Conservation (phyloP, 64 coral and sea anemone genomes). For the Trachythela sp. region DNA sequence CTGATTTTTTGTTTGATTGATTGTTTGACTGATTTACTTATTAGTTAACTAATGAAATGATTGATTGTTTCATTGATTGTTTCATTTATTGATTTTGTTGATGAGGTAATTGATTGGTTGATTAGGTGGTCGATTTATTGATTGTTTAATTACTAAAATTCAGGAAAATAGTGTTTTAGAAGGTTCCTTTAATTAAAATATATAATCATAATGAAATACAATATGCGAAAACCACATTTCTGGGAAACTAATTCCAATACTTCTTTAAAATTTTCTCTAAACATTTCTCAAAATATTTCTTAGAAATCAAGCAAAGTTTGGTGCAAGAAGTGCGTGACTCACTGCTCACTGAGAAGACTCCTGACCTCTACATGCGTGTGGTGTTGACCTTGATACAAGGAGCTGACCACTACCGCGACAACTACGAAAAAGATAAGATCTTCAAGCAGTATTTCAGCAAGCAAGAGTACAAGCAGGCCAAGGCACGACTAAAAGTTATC, state of each 20-base stretch:
- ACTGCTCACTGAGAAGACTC: background rate
- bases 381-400: background rate
- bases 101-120: too few relatives aligned
- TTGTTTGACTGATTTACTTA: too few relatives aligned
- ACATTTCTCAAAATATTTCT: background rate
- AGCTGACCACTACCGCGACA: slow-evolving; percentile 7
- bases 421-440: slow-evolving; percentile 23
- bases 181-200: too few relatives aligned
- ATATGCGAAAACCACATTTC: background rate
- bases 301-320: slow-evolving; percentile 13
- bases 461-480: background rate
- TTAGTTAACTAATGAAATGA: too few relatives aligned
- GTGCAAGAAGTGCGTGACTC: background rate
- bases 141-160: too few relatives aligned
- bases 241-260: background rate
- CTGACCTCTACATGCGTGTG: background rate
- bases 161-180: too few relatives aligned
- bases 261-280: background rate
- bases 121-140: too few relatives aligned
- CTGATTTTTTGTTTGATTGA: too few relatives aligned
- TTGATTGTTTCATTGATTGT: too few relatives aligned
- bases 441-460: slow-evolving; percentile 25
- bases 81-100: too few relatives aligned
- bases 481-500: slow-evolving; percentile 16
- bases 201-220: background rate